Evolutionary conservation across 2,888 invertebrate genomes (phyloP).

Genomic region (Sericinus montela): DNA sequence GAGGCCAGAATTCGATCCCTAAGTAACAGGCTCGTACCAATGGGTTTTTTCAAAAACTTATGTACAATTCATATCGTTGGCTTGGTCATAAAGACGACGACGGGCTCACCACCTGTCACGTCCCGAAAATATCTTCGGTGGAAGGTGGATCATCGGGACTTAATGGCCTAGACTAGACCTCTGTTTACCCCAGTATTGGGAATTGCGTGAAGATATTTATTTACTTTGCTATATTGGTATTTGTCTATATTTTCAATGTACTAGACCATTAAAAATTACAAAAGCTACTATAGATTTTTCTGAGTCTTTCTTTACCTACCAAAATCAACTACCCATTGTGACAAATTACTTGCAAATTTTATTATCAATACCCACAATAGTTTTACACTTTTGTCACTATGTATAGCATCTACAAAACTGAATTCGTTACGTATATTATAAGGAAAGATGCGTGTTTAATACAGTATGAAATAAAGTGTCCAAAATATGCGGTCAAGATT

Average conservation of each 20-base stretch:
- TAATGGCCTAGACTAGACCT: no score
- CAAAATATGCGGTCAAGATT: conserved; percentile 39
- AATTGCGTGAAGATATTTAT: no score
- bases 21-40: no score
- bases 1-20: no score
- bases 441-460: conserved; percentile 17
- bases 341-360: conserved; percentile 67
- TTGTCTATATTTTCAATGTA: no score
- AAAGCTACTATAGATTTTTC: conserved; percentile 29
- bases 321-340: conserved; percentile 60
- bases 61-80: no score
- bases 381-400: conserved; percentile 24
- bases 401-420: conserved; percentile 27
- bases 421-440: conserved; percentile 15
- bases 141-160: no score
- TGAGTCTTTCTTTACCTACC: conserved; percentile 33
- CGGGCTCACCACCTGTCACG: no score
- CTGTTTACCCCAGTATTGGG: no score
- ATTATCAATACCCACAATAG: conserved; percentile 31
- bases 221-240: conserved; percentile 49
- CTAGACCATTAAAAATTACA: conserved; percentile 24
- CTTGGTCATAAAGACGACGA: no score
- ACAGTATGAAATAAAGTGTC: conserved; percentile 21
- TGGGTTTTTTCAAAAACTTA: no score
- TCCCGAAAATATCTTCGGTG: no score